A percentile compares a stretch with the other conserved stretches of the same genome.
Evolutionary conservation across 2,797 vertebrate genomes (phyloP).

Genomic region (Hoplostethus atlanticus): DNA sequence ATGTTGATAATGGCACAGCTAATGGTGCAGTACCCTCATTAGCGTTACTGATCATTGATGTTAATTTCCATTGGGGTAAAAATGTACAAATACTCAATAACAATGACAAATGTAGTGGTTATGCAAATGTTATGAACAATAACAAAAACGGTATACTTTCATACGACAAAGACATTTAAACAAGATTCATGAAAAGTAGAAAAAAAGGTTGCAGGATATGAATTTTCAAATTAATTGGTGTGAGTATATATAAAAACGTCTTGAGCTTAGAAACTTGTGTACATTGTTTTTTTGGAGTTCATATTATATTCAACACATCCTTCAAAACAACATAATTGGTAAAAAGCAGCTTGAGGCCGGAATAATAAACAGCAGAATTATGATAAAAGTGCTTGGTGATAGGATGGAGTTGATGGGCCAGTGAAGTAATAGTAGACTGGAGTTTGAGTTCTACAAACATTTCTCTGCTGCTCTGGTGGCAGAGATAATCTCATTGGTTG

Average conservation of each 20-base stretch:
- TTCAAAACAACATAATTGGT: conserved; percentile 41
- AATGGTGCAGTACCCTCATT: conserved; percentile 18
- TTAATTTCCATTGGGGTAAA: conserved; percentile 23
- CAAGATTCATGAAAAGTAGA: conserved; percentile 21
- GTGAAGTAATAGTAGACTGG: conserved; percentile 17
- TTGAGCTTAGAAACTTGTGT: conserved; percentile 25
- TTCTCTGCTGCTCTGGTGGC: conserved; percentile 21
- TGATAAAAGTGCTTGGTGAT: conserved; percentile 73
- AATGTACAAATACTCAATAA: conserved; percentile 43
- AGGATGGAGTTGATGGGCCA: conserved; percentile 65
- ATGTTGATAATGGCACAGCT: conserved; percentile 20
- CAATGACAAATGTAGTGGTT: conserved; percentile 52
- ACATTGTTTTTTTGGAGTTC: conserved; percentile 48
- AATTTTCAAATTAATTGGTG: conserved; percentile 39
- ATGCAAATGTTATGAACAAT: conserved; percentile 48
- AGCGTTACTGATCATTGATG: conserved; percentile 14
- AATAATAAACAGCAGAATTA: conserved; percentile 53
- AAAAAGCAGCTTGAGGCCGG: conserved; percentile 52
- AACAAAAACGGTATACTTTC: conserved; percentile 41
- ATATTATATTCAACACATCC: conserved; percentile 52
- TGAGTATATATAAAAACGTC: conserved; percentile 36
- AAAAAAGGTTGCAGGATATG: conserved; percentile 18
- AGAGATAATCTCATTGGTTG: conserved; percentile 55
- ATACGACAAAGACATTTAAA: conserved; percentile 29
- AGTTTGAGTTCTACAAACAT: conserved; percentile 20